Evolutionary conservation across 2,797 vertebrate genomes (phyloP), one percentile per base, ranked within the genome.

Genomic region (Tokudaia muenninki): DNA sequence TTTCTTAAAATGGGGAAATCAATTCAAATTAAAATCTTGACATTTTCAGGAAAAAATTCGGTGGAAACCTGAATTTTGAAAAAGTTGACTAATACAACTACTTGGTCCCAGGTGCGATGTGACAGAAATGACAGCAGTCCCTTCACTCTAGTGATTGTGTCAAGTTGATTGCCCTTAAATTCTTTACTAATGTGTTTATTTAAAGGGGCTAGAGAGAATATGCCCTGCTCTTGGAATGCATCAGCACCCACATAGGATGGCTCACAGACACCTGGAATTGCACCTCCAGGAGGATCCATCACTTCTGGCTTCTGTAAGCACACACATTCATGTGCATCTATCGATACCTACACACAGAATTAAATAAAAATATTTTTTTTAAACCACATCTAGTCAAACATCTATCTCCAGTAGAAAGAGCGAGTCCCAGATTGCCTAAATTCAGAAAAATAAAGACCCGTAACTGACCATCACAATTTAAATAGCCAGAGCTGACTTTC

Each of bases 1-100:
- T 31, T 74, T 79, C 63, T 31, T 22, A 52, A 90, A 75, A 61
- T 59, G 41, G 34, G 16, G 9, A 90, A 47, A 47, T 17, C 6
- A 50, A 65, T 77, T 37, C 16, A 50, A 93, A 90, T 75, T 65
- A 50, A 50, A 93, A 87, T 86, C 86, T 74, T 94, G 92, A 44
- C 9, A 81, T 24, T 92, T 80, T 81, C 72, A 92, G 34, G 47
- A 13, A 13, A 13, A 88, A 91, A 92, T 19, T 52, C 2, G 55
- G 13, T 63, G 21, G 70, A 50, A 57, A 13, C 63, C 0, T 50
- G 22, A 50, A n/a, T 47, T 50, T 95, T 63, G 78, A 14, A n/a
- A 63, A 63, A 63, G 72, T 78, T 63, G 41, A 77, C 47, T 70
- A 37, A 24, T 6, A 37, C 44, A 59, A 1, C 44, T n/a, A 72